phyloP scores from a whole-genome alignment of 2,797 vertebrate species.

The Lepus townsendii region DNA sequence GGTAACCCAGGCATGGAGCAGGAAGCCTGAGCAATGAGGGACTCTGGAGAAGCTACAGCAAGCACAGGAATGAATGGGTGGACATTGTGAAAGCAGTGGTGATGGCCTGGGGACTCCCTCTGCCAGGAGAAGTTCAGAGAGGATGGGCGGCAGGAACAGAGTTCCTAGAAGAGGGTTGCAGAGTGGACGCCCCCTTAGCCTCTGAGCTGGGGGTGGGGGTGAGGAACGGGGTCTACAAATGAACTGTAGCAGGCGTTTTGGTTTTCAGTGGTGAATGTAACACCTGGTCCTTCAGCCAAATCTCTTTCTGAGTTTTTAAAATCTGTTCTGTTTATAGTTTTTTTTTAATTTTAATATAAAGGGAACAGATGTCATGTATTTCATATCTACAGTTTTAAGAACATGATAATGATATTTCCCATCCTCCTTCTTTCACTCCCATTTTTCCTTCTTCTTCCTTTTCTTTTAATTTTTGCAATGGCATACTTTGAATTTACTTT shows the following conservation, averaged over 20 bases:
- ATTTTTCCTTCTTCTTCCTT: too few species aligned
- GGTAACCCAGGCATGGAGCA: not conserved
- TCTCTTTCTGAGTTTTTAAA: not conserved
- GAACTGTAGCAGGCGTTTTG: not conserved
- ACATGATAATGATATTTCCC: not conserved
- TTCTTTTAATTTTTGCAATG: too few species aligned
- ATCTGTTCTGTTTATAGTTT: not conserved
- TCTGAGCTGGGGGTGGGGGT: not conserved
- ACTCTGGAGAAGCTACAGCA: not conserved
- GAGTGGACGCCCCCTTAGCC: not conserved
- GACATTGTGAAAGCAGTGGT: not conserved
- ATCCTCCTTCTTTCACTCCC: too few species aligned
- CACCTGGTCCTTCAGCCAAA: not conserved
- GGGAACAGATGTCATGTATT: too few species aligned
- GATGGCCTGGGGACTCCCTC: fast-evolving
- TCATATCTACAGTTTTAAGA: too few species aligned
- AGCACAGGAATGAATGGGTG: not conserved
- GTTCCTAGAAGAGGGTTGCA: not conserved
- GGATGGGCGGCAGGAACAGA: too few species aligned
- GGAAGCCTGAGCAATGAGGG: not conserved
- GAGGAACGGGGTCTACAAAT: too few species aligned
- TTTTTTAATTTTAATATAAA: not conserved
- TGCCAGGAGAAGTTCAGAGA: not conserved
- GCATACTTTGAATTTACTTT: too few species aligned
- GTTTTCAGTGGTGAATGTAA: not conserved